phyloP scores from a whole-genome alignment of 2,113 vertebrate species.

The Centropus bengalensis region DNA sequence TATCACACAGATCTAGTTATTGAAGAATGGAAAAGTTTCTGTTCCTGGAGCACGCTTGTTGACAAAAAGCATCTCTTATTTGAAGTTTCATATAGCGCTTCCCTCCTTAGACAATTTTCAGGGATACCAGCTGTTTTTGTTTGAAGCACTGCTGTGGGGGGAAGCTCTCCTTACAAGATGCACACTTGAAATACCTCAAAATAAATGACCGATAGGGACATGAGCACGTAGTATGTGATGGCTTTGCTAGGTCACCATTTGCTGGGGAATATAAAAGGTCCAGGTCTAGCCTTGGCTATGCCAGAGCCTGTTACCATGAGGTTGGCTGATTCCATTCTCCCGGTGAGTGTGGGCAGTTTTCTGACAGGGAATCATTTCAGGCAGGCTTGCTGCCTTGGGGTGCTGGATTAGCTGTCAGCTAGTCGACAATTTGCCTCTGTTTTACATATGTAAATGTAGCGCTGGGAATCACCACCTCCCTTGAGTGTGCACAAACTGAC shows the following conservation, averaged over 20 bases:
- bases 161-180: not conserved
- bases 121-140: not conserved
- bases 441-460: not conserved
- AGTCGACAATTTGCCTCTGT: not conserved
- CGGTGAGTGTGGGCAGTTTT: fast-evolving
- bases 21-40: not conserved
- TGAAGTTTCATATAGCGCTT: not conserved
- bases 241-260: not conserved
- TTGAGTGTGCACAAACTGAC: not conserved
- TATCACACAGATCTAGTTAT: not conserved
- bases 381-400: not conserved
- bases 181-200: not conserved
- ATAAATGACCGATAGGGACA: not conserved
- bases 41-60: not conserved
- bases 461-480: not conserved
- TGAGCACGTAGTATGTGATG: not conserved
- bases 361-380: not conserved
- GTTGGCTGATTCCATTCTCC: not conserved
- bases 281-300: not conserved
- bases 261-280: not conserved
- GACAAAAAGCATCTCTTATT: not conserved
- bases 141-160: not conserved
- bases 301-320: not conserved
- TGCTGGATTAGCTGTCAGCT: not conserved
- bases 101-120: not conserved